A percentile compares a stretch with the other conserved stretches of the same genome.
Evolutionary conservation across 2,888 invertebrate genomes (phyloP).

Genomic region (Mycalesis mineus): DNA sequence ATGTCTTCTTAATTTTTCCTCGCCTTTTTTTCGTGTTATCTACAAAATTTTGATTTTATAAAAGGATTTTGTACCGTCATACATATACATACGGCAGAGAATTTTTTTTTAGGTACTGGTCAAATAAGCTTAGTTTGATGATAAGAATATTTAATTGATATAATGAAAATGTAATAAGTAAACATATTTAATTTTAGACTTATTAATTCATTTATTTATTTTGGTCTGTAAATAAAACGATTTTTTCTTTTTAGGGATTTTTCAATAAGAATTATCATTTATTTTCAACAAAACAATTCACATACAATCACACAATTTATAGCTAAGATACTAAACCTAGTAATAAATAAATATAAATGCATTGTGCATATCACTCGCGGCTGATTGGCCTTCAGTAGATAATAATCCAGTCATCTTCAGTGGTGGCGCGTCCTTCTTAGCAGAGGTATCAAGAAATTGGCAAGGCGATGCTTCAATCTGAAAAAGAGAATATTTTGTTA

Average conservation of each 20-base stretch:
- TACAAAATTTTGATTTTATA: no score
- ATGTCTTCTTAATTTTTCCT: no score
- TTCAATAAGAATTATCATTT: slow-evolving; percentile 73
- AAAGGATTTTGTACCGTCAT: no score
- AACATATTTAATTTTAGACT: no score
- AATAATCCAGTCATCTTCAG: slow-evolving; percentile 10
- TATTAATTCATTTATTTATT: no score
- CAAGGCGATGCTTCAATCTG: slow-evolving; percentile 75
- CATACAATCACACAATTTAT: slow-evolving; percentile 46
- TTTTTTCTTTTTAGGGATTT: slow-evolving; percentile 51
- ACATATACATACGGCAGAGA: no score
- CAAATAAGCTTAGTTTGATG: no score
- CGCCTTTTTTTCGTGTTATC: no score
- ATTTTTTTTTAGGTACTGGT: no score
- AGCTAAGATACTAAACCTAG: slow-evolving; percentile 29
- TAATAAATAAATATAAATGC: slow-evolving; percentile 60
- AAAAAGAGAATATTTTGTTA: slow-evolving; percentile 19
- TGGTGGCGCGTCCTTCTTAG: slow-evolving; percentile 65
- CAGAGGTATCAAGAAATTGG: slow-evolving; percentile 74
- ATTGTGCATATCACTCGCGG: slow-evolving; percentile 45
- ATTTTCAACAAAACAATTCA: slow-evolving; percentile 73
- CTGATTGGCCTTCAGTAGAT: slow-evolving; percentile 10
- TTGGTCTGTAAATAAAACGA: slow-evolving; percentile 17
- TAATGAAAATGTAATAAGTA: no score
- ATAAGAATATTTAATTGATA: no score